Evolutionary conservation across 2,888 invertebrate genomes (phyloP), one percentile per base, ranked within the genome.

Genomic region (Papilio protenor): DNA sequence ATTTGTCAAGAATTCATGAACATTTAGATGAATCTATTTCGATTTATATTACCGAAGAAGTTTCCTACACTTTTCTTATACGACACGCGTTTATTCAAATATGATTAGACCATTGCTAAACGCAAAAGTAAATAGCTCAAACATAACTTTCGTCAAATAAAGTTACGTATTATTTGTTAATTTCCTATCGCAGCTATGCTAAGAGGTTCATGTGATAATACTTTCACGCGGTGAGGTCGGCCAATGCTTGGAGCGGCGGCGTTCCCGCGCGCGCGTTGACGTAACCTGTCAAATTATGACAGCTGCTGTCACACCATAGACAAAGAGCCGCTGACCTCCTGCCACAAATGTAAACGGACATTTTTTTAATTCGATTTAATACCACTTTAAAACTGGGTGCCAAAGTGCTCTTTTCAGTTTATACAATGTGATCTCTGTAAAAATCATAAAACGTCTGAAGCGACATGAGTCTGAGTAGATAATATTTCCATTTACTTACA

Each of bases 101-200:
- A 12, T 40, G 33, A 66, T 66, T 66, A 45, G 11, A 16, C 4
- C 33, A 52, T n/a, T 57, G n/a, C 55, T 40, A 73, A 73, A 57
- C 11, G 55, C 27, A 40, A 57, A 57, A 2, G 18, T 40, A 73
- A 73, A 57, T 40, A n/a, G n/a, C 52, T 27, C n/a, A 40, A 73
- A 40, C n/a, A n/a, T 21, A 66, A 59, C 71, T 71, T 77, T 77
- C 61, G 12, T 74, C 74, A 74, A 74, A 74, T 49, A 74, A n/a
- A 27, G 74, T 74, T 64, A 74, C 64, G 74, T 74, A 64, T 49
- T 74, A 61, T 64, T 59, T 59, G 61, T 40, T 47, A 73, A 73
- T 59, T 47, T 73, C 23, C 74, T 33, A 74, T 61, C 55, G 18
- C 61, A 45, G n/a, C 59, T n/a, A 61, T 61, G 27, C 40, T 18